Conservation (phyloP, 2,888 invertebrate genomes). For the Apeira syringaria region DNA sequence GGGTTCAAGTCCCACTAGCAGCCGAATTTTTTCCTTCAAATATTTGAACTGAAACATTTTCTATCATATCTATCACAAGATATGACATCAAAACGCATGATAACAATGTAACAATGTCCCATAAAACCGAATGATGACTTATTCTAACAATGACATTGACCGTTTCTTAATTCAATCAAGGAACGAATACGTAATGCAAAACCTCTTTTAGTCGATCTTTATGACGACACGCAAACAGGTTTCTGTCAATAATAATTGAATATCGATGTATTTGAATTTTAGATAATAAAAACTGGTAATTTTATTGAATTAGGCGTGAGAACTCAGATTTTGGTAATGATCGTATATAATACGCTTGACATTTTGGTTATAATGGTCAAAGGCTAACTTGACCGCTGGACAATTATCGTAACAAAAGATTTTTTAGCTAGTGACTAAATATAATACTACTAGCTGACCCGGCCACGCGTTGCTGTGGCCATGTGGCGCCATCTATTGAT, state of each 20-base stretch:
- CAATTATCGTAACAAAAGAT: background rate
- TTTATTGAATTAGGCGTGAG: conserved; percentile 8
- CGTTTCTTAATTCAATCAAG: conserved; percentile 44
- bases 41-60: too few species aligned
- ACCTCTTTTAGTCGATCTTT: background rate
- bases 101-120: background rate
- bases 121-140: conserved; percentile 3
- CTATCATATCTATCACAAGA: too few species aligned
- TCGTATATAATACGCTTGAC: conserved; percentile 19
- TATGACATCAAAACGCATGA: too few species aligned
- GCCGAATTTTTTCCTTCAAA: too few species aligned
- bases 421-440: too few species aligned
- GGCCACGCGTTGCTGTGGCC: too few species aligned
- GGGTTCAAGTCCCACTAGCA: too few species aligned
- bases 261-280: conserved; percentile 15
- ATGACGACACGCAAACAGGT: conserved; percentile 14
- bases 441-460: too few species aligned
- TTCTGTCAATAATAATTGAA: conserved; percentile 2
- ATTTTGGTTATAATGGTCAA: conserved; percentile 5
- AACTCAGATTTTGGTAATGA: background rate
- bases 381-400: background rate
- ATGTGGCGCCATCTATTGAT: too few species aligned
- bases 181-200: conserved; percentile 39
- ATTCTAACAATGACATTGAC: conserved; percentile 51
- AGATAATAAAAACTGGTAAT: conserved; percentile 29